phyloP scores from a whole-genome alignment of 2,797 vertebrate genomes.

The Muscicapa striata region DNA sequence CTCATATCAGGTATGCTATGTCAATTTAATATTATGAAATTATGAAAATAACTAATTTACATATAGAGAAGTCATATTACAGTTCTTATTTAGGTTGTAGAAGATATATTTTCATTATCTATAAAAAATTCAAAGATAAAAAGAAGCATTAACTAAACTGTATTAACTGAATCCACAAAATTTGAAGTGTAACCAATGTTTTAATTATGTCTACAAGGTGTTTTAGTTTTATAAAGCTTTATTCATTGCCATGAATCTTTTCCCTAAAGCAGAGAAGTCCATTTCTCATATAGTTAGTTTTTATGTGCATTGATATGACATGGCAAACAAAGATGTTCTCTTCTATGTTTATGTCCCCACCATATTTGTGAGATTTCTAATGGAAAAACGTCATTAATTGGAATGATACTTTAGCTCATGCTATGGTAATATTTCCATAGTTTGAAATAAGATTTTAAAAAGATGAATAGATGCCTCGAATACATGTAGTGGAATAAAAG shows the following conservation, averaged over 20 bases:
- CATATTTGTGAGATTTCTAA: not conserved
- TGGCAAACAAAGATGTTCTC: not conserved
- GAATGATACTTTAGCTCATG: not conserved
- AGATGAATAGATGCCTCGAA: not conserved
- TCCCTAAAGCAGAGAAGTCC: not conserved
- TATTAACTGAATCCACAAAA: not conserved
- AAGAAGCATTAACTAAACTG: not conserved
- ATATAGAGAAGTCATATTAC: not conserved
- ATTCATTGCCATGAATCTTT: not conserved
- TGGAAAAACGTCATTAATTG: not conserved
- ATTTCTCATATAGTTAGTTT: not conserved
- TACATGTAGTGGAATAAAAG: not conserved
- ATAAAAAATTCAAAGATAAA: not conserved
- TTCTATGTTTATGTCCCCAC: not conserved
- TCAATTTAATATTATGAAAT: not conserved
- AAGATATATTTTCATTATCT: not conserved
- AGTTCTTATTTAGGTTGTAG: not conserved
- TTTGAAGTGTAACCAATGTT: not conserved
- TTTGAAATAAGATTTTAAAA: not conserved
- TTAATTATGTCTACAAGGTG: not conserved
- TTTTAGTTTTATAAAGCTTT: not conserved
- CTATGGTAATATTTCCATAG: not conserved
- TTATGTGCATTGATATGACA: not conserved
- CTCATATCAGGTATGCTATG: not conserved
- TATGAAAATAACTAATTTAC: not conserved